These are phyloP conservation scores for Cerastoderma edule DNA, from an alignment of 2,888 invertebrate genomes.

Conservation along the genomic window DNA sequence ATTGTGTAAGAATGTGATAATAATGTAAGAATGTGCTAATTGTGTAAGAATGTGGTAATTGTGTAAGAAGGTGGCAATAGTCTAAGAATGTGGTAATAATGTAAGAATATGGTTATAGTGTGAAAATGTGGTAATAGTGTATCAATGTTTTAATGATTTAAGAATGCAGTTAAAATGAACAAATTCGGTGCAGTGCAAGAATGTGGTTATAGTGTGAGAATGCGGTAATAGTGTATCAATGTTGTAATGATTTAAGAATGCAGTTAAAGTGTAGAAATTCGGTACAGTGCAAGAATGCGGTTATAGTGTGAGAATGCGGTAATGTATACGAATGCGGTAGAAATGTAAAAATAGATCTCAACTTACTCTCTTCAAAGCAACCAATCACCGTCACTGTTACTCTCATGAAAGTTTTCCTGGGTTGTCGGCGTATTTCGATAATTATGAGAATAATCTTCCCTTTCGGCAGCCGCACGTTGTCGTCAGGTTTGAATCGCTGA, in stretches of 20 bases:
- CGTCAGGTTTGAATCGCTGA: slow-evolving; percentile 17
- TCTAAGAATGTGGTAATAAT: too few species aligned
- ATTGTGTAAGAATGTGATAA: too few species aligned
- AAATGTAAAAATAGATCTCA: too few species aligned
- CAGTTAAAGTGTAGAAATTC: neutral
- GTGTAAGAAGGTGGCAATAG: too few species aligned
- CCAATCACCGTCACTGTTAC: slow-evolving; percentile 31
- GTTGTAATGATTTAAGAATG: neutral
- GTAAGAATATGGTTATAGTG: neutral
- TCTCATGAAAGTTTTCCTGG: neutral
- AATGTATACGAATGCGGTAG: too few species aligned
- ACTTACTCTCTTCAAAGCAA: slow-evolving; percentile 34
- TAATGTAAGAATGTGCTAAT: too few species aligned
- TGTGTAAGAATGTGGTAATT: too few species aligned
- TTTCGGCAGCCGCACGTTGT: slow-evolving; percentile 24
- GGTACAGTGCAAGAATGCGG: neutral
- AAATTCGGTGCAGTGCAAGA: neutral
- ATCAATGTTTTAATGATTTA: too few species aligned
- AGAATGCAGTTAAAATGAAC: too few species aligned
- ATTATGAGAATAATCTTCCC: slow-evolving; percentile 11
- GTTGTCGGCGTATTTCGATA: slow-evolving; percentile 1
- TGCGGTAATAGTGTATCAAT: neutral
- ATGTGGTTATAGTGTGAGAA: neutral
- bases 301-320: neutral
- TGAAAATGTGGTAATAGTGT: too few species aligned